A percentile compares a stretch with the other conserved stretches of the same genome.
These are phyloP conservation scores for Tachina grossa DNA, from an alignment of 2,888 invertebrate genomes.

Conservation along the genomic window DNA sequence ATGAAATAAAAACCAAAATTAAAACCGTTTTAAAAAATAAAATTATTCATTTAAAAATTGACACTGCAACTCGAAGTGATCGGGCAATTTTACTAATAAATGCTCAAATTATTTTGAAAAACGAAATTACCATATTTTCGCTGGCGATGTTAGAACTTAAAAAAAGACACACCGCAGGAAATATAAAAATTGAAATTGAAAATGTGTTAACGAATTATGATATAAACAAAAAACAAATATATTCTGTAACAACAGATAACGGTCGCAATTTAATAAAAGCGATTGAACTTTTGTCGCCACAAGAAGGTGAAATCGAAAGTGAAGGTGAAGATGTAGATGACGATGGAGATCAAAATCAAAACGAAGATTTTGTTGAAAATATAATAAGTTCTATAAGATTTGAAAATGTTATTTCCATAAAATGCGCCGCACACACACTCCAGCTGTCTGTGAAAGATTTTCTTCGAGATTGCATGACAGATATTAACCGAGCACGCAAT, in stretches of 20 bases:
- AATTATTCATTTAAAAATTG: constrained; percentile 15
- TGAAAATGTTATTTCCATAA: no score
- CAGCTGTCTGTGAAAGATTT: constrained; percentile 28
- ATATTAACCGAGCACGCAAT: constrained; percentile 9
- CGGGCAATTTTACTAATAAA: constrained; percentile 17
- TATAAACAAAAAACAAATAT: constrained; percentile 19
- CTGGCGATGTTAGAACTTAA: constrained; percentile 21
- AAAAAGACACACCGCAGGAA: constrained; percentile 28
- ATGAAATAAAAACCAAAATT: constrained; percentile 22
- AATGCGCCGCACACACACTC: no score
- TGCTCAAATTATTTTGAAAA: constrained; percentile 24
- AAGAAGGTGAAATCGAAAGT: constrained; percentile 7
- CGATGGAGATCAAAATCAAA: not conserved
- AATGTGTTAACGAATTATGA: constrained; percentile 14
- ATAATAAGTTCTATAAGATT: not conserved
- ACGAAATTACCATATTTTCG: constrained; percentile 21
- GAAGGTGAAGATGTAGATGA: no score
- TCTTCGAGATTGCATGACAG: not conserved
- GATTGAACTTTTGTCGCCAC: constrained; percentile 11
- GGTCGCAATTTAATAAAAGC: constrained; percentile 21
- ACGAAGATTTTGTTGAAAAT: not conserved
- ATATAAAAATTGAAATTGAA: not conserved
- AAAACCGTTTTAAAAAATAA: constrained; percentile 7
- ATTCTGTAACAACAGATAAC: constrained; percentile 12
- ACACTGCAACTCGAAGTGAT: constrained; percentile 22